These are phyloP conservation scores for Dolichallabes microphthalmus DNA, from an alignment of 2,113 vertebrate genomes.

Conservation along the genomic window DNA sequence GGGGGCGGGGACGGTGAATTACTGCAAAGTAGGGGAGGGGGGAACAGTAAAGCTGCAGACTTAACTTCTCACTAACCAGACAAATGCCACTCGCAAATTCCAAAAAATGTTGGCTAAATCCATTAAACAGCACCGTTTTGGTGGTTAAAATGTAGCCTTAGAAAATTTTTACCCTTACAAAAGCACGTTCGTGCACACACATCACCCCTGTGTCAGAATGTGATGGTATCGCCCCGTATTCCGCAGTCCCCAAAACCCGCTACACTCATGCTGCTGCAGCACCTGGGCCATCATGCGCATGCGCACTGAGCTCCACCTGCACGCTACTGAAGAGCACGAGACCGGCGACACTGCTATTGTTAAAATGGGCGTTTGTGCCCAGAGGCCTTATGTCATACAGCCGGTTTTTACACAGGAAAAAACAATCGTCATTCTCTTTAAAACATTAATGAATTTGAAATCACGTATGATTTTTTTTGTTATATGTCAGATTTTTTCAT, in stretches of 20 bases:
- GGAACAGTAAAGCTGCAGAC: not conserved
- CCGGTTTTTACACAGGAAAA: no score
- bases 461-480: no score
- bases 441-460: not conserved
- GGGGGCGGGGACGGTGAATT: not conserved
- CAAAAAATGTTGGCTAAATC: no score
- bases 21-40: not conserved
- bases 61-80: not conserved
- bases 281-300: slow-evolving; percentile 40
- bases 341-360: not conserved
- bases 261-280: slow-evolving; percentile 35
- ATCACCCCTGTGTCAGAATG: not conserved
- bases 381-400: not conserved
- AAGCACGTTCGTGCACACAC: not conserved
- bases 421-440: not conserved
- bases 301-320: slow-evolving; percentile 38
- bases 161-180: not conserved
- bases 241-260: slow-evolving; percentile 51
- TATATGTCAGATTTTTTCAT: not conserved
- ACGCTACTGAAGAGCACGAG: not conserved
- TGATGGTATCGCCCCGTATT: slow-evolving; percentile 49
- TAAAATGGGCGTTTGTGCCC: slow-evolving; percentile 9
- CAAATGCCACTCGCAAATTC: not conserved
- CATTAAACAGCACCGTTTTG: not conserved
- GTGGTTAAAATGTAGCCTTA: not conserved